A percentile compares a stretch with the other conserved stretches of the same genome.
These are phyloP conservation scores for Mus pahari DNA, from an alignment of 2,113 vertebrate genomes.

Conservation along the genomic window DNA sequence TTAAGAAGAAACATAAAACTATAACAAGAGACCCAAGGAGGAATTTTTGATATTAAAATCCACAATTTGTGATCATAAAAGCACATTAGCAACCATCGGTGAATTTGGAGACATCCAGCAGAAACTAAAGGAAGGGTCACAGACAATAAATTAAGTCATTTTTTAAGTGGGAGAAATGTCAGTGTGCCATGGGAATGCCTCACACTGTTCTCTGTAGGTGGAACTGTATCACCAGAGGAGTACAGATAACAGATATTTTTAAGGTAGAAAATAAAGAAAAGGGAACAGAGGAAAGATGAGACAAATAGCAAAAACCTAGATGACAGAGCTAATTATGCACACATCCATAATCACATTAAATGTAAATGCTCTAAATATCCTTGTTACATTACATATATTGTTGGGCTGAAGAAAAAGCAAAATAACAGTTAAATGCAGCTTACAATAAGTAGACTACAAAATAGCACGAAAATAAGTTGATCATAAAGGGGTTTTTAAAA, in stretches of 20 bases:
- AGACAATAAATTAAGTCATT: not conserved
- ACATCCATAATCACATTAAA: not conserved
- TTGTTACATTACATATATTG: not conserved
- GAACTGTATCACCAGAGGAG: not conserved
- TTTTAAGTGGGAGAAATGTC: not conserved
- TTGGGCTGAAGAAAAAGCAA: not conserved
- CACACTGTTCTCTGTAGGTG: not conserved
- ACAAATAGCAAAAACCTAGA: not conserved
- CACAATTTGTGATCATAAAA: conserved; percentile 18
- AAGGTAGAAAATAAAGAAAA: not conserved
- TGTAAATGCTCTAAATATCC: conserved; percentile 7
- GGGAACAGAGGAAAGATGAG: not conserved
- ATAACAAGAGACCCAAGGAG: not conserved
- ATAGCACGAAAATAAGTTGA: not conserved
- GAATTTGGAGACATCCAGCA: not conserved
- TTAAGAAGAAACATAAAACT: conserved; percentile 16
- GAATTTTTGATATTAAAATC: conserved; percentile 15
- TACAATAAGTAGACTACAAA: not conserved
- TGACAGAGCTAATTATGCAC: not conserved
- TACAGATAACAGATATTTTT: not conserved
- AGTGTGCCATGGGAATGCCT: not conserved
- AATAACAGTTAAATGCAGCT: not conserved
- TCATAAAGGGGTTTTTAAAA: not conserved
- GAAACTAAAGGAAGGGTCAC: not conserved
- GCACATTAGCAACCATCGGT: not conserved